Evolutionary conservation across 2,113 vertebrate species (phyloP).

Genomic region (Caloenas nicobarica): DNA sequence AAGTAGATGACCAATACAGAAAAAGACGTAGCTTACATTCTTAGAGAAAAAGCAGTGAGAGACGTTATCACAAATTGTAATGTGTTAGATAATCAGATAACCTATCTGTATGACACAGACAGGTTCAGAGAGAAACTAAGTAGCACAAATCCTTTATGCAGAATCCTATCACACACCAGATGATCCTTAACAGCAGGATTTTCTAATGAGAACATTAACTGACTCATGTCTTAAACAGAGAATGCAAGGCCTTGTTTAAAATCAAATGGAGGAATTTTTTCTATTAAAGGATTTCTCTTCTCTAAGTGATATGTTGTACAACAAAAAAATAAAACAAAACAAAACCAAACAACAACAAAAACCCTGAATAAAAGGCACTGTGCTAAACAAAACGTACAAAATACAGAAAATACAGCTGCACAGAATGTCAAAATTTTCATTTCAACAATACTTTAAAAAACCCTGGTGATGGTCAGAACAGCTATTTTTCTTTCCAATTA

Average conservation of each 20-base stretch:
- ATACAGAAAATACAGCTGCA: background rate
- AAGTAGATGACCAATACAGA: background rate
- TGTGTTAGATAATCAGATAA: conserved; percentile 22
- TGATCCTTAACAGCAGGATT: conserved; percentile 38
- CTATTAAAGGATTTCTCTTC: background rate
- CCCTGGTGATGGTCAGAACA: background rate
- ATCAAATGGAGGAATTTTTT: background rate
- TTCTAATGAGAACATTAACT: conserved; percentile 23
- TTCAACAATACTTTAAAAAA: background rate
- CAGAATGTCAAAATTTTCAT: background rate
- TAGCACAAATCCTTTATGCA: conserved; percentile 9
- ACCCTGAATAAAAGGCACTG: background rate
- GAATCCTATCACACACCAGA: background rate
- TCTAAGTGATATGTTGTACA: background rate
- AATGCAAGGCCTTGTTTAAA: background rate
- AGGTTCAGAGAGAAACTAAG: background rate
- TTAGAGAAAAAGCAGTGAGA: background rate
- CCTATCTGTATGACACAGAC: background rate
- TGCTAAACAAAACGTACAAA: background rate
- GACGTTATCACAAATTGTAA: background rate
- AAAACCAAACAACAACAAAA: background rate
- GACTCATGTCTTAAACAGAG: background rate
- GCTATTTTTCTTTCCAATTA: background rate
- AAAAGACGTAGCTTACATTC: background rate
- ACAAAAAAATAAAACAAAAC: background rate